These are phyloP conservation scores for Furcifer pardalis DNA, from an alignment of 2,797 vertebrate genomes.

Conservation along the genomic window DNA sequence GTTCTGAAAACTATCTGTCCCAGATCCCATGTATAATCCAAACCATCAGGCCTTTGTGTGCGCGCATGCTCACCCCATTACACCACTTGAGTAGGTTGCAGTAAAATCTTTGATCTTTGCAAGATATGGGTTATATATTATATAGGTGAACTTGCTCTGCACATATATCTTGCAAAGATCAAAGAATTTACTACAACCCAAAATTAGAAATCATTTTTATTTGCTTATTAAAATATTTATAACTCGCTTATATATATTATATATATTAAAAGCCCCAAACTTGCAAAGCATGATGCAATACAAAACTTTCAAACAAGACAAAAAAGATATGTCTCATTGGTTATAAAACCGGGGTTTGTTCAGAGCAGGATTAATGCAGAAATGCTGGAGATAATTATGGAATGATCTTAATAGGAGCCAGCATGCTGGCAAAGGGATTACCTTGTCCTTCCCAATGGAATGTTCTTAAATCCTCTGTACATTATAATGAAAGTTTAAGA, in stretches of 20 bases:
- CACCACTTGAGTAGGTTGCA: too few relatives aligned
- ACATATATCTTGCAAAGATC: neutral
- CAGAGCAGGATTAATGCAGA: neutral
- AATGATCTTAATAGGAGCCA: neutral
- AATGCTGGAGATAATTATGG: neutral
- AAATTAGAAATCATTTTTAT: neutral
- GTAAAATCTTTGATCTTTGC: too few relatives aligned
- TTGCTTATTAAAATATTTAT: constrained; percentile 4
- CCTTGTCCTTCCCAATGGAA: neutral
- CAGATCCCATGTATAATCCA: too few relatives aligned
- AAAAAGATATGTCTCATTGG: neutral
- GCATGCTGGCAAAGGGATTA: neutral
- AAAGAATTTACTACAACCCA: neutral
- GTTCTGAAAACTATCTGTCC: too few relatives aligned
- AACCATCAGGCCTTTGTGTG: too few relatives aligned
- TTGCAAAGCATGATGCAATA: neutral
- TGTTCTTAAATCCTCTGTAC: neutral
- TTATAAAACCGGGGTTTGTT: neutral
- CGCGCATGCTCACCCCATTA: too few relatives aligned
- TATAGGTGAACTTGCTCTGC: neutral
- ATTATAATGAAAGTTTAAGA: neutral
- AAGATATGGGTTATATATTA: too few relatives aligned
- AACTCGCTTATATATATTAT: neutral
- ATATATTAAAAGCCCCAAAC: neutral
- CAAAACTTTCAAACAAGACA: neutral